Base-by-base conservation (phyloP, 1,140 invertebrate genomes). In the Drosophila ohnishii region DNA sequence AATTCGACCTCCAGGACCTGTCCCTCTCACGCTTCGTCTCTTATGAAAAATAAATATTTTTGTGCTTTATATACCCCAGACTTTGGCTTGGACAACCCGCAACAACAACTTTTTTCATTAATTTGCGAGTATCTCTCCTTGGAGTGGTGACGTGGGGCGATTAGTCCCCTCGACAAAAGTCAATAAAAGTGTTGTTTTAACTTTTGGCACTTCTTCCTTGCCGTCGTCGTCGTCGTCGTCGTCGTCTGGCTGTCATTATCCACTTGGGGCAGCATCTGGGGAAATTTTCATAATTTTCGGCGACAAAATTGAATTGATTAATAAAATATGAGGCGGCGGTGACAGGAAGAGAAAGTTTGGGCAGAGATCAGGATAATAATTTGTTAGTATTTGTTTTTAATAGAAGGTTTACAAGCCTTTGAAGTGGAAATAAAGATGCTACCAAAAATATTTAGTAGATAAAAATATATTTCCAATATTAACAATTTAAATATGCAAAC, bases 251-350 rank as follows among this genome's bases (percentile, higher is more conserved):
- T 77, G 63, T 77, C 79, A 80, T 87, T 86, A 80, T 64, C 66
- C 79, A 87, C 80, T 87, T 76, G 75, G 37, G 42, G 63, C 37
- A 61, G 47, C 48, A 56, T 62, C 70, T 65, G 75, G 50, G 28
- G 6, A 44, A 65, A 66, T 76, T 75, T 74, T 66, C 53, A 77
- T 76, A 83, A 87, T 82, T 73, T 87, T 75, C 63, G 75, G 64
- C 75, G 67, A 25, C 57, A 67, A 77, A 88, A 77, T 88, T 77
- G 67, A 87, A 87, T 88, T 87, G 79, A 88, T 87, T 86, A 87
- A 79, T 83, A 87, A 87, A 87, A 63, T 51, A 79, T 79, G 35
- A 53, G 50, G 58, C 22, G 44, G 4, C 25, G 42, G 48, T 10
- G 25, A 10, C 14, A 56, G 14, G 45, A 48, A 53, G 30, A 19